Conservation (phyloP, 2,888 invertebrate species). For the Stenchaetothrips biformis region DNA sequence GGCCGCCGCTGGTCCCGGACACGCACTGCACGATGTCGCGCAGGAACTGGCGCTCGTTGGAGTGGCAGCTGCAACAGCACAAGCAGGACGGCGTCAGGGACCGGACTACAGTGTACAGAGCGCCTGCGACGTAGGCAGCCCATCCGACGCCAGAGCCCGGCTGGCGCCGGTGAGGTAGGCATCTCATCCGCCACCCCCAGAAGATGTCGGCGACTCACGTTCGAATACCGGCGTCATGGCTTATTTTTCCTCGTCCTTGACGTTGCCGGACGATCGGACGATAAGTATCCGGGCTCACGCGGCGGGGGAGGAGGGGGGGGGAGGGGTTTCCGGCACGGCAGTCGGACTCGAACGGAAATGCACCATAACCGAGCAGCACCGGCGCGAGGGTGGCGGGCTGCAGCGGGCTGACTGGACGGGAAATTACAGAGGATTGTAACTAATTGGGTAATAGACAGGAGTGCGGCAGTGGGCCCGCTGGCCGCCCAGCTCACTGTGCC, state of each 20-base stretch:
- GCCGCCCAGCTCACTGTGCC: background rate
- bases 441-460: constrained; percentile 8
- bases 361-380: no score
- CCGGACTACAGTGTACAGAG: background rate
- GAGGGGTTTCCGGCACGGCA: no score
- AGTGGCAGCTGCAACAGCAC: constrained; percentile 60
- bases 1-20: constrained; percentile 80
- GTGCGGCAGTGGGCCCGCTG: background rate
- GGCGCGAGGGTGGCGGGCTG: no score
- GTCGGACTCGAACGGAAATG: no score
- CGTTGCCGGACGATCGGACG: no score
- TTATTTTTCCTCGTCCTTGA: no score
- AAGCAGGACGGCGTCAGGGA: background rate
- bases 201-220: no score
- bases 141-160: background rate
- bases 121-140: background rate
- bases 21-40: constrained; percentile 86
- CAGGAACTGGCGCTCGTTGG: constrained; percentile 87
- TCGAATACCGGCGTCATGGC: no score
- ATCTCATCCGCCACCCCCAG: background rate
- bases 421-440: background rate
- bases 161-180: background rate
- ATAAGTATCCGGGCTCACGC: no score
- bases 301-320: no score
- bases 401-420: no score